Evolutionary conservation across 2,888 invertebrate genomes (phyloP).

Genomic region (Drosophila atripex): DNA sequence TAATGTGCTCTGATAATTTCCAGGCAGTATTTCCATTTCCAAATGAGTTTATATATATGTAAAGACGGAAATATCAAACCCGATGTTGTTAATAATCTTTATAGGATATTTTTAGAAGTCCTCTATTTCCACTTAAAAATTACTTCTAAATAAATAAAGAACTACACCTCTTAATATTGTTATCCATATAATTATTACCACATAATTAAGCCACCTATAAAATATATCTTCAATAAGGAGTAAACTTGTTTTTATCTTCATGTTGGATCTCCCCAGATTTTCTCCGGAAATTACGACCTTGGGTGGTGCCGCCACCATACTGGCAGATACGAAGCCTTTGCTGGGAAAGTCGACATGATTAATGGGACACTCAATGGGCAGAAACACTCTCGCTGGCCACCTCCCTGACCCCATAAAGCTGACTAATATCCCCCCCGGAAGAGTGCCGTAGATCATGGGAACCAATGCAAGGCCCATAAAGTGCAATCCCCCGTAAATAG

Average conservation of each 20-base stretch:
- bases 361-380: slow-evolving; percentile 4
- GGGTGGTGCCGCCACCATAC: not conserved
- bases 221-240: not conserved
- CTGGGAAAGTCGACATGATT: slow-evolving; percentile 2
- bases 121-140: too few species aligned
- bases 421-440: slow-evolving; percentile 4
- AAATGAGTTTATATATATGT: not conserved
- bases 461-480: slow-evolving; percentile 30
- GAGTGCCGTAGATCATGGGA: slow-evolving; percentile 24
- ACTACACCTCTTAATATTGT: too few species aligned
- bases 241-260: not conserved
- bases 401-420: slow-evolving; percentile 24
- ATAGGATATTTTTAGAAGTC: too few species aligned
- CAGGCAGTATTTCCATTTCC: slow-evolving; percentile 1
- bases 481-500: slow-evolving; percentile 23
- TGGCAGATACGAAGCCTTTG: not conserved
- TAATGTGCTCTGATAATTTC: slow-evolving; percentile 20
- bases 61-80: not conserved
- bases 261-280: not conserved
- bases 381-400: slow-evolving; percentile 10
- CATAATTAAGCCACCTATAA: too few species aligned
- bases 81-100: not conserved
- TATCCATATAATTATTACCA: too few species aligned
- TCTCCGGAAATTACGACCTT: not conserved
- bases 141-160: too few species aligned